phyloP scores from a whole-genome alignment of 2,113 vertebrate species.

The Calyptomena viridis region DNA sequence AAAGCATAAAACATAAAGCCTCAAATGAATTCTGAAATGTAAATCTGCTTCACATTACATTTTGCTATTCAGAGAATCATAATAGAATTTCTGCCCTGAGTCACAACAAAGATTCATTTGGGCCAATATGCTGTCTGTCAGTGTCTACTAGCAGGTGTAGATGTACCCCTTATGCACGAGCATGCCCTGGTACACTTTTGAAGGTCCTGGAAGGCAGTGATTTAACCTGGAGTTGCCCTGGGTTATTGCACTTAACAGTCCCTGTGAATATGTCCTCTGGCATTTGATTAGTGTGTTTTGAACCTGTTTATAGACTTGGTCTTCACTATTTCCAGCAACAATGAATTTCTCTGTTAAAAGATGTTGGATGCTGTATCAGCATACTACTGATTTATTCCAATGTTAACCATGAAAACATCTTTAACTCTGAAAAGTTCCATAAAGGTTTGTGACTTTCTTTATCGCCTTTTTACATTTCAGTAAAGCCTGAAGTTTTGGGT shows the following conservation, averaged over 20 bases:
- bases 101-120: not conserved
- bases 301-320: not conserved
- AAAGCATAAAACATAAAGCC: not conserved
- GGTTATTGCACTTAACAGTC: not conserved
- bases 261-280: not conserved
- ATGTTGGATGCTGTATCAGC: not conserved
- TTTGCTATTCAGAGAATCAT: not conserved
- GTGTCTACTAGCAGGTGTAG: not conserved
- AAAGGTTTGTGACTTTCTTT: not conserved
- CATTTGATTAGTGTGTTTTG: not conserved
- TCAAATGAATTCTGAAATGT: not conserved
- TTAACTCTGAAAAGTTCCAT: not conserved
- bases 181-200: not conserved
- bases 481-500: not conserved
- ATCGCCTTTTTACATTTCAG: not conserved
- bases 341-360: not conserved
- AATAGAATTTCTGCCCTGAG: not conserved
- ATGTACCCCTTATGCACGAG: rapidly evolving
- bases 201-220: not conserved
- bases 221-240: not conserved
- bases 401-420: not conserved
- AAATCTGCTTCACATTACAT: not conserved
- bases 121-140: not conserved
- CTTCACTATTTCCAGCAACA: not conserved
- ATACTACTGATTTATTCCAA: not conserved